phyloP scores from a whole-genome alignment of 2,888 invertebrate species.

The Kryphioiulus occultus region DNA sequence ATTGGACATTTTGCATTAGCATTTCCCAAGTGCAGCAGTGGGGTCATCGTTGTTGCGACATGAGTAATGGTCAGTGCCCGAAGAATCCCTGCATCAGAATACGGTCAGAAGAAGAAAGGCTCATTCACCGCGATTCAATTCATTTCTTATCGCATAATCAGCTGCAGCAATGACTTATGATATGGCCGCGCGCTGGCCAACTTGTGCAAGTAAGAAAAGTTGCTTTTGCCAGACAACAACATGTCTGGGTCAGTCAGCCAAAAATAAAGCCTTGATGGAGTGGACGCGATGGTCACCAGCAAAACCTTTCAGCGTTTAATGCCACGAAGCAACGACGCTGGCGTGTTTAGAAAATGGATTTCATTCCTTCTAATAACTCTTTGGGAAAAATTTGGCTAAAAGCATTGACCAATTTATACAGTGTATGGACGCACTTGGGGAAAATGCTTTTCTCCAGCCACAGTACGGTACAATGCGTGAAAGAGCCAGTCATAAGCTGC shows the following conservation, averaged over 20 bases:
- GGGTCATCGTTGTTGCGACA: neutral
- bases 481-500: neutral
- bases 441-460: neutral
- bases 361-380: slow-evolving; percentile 39
- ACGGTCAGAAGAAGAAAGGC: neutral
- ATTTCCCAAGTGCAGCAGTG: neutral
- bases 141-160: slow-evolving; percentile 33
- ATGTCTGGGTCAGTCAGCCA: slow-evolving; percentile 39
- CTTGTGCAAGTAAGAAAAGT: neutral
- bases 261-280: neutral
- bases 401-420: slow-evolving; percentile 32
- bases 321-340: neutral
- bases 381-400: slow-evolving; percentile 38
- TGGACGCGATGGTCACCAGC: slow-evolving; percentile 1
- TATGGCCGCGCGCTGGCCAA: neutral
- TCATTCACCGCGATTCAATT: neutral
- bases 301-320: slow-evolving; percentile 32
- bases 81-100: neutral
- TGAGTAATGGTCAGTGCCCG: neutral
- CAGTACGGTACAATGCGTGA: neutral
- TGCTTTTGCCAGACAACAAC: slow-evolving; percentile 19
- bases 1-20: neutral
- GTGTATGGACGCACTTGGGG: neutral
- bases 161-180: slow-evolving; percentile 13
- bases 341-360: slow-evolving; percentile 36